phyloP scores from a whole-genome alignment of 2,888 invertebrate genomes.

The Acholoe squamosa region DNA sequence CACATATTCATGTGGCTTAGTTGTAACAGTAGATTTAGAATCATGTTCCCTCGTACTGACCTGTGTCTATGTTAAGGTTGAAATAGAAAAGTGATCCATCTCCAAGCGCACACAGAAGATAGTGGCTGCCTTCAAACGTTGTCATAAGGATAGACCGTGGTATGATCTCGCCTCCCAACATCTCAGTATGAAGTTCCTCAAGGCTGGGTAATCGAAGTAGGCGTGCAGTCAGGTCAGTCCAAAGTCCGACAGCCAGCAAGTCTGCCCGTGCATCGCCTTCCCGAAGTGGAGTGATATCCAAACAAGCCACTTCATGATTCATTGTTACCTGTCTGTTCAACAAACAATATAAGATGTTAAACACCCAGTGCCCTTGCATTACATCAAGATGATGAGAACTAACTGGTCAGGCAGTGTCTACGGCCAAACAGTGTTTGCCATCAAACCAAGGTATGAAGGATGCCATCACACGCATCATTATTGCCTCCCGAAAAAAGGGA shows the following conservation, averaged over 20 bases:
- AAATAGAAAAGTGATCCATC: conserved; percentile 99
- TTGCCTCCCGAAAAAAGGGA: no score
- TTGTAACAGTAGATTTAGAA: no score
- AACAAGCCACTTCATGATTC: conserved; percentile 97
- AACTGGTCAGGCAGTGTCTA: no score
- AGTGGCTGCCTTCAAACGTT: conserved; percentile 93
- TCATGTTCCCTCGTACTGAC: conserved; percentile 71
- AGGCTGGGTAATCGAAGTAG: conserved; percentile 92
- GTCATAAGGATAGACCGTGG: conserved; percentile 97
- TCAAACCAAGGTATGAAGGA: no score
- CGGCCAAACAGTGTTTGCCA: no score
- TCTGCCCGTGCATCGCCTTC: conserved; percentile 75
- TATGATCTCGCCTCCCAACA: conserved; percentile 93
- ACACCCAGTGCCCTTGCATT: no score
- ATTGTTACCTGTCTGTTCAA: conserved; percentile 84
- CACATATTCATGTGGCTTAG: no score
- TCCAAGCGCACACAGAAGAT: conserved; percentile 90
- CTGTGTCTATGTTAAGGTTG: conserved; percentile 87
- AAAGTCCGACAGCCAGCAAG: conserved; percentile 95
- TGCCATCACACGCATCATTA: no score
- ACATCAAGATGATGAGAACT: no score
- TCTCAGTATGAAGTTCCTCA: conserved; percentile 92
- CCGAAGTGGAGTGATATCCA: conserved; percentile 92
- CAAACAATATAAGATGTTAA: background rate
- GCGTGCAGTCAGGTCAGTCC: conserved; percentile 98